Evolutionary conservation across 2,113 vertebrate species (phyloP).

Genomic region (Haemorhous mexicanus): DNA sequence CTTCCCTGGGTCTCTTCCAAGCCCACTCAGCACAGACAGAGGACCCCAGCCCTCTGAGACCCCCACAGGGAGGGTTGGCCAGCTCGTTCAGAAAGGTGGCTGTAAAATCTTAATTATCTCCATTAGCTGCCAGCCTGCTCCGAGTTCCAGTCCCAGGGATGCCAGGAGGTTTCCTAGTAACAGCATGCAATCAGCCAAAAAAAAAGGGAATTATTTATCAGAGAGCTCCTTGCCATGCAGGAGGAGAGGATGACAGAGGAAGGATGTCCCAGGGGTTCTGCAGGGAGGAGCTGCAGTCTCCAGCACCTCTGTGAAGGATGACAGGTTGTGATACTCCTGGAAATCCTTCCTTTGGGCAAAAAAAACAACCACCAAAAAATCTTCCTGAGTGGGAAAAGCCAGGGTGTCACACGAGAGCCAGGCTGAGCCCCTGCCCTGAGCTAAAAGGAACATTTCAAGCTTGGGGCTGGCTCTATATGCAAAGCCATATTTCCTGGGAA

Average conservation of each 20-base stretch:
- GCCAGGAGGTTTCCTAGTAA: background rate
- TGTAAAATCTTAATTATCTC: background rate
- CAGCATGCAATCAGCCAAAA: background rate
- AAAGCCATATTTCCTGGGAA: background rate
- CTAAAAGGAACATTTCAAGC: background rate
- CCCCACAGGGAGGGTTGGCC: background rate
- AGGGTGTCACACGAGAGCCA: background rate
- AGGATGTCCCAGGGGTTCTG: background rate
- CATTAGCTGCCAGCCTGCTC: background rate
- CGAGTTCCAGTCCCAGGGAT: background rate
- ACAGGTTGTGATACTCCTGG: background rate
- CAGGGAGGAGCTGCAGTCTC: background rate
- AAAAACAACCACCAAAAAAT: background rate
- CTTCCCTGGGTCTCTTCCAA: background rate
- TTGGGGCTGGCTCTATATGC: fast-evolving
- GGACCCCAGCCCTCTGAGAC: background rate
- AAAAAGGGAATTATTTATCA: slow-evolving; percentile 4
- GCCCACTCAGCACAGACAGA: background rate
- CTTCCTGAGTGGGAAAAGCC: background rate
- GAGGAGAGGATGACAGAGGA: background rate
- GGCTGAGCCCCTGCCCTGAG: background rate
- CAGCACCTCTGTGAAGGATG: background rate
- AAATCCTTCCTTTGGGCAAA: background rate
- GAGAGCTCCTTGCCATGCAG: background rate
- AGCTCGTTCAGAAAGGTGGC: background rate